Evolutionary conservation across 2,888 invertebrate species (phyloP).

Genomic region (Andrena bicolor): DNA sequence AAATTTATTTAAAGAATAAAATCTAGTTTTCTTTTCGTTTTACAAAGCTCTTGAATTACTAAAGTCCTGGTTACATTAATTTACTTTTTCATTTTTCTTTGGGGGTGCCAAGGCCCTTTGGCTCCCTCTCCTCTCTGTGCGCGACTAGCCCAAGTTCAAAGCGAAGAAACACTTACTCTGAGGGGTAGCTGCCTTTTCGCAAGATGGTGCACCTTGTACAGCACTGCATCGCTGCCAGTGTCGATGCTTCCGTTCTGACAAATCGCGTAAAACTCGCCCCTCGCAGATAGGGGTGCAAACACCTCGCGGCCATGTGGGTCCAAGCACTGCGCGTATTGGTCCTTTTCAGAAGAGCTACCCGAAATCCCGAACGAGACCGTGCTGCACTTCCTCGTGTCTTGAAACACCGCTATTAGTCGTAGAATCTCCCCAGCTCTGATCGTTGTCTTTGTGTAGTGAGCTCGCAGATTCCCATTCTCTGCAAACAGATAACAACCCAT

Average conservation of each 20-base stretch:
- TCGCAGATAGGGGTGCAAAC: slow-evolving; percentile 86
- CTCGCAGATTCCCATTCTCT: slow-evolving; percentile 83
- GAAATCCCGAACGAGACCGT: slow-evolving; percentile 83
- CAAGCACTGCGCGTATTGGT: slow-evolving; percentile 86
- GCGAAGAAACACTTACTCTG: slow-evolving; percentile 73
- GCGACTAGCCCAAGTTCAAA: too few relatives aligned
- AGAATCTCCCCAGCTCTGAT: slow-evolving; percentile 86
- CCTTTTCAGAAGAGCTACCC: slow-evolving; percentile 80
- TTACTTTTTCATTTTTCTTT: too few relatives aligned
- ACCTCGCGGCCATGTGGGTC: slow-evolving; percentile 84
- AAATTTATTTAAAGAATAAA: too few relatives aligned
- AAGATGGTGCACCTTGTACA: slow-evolving; percentile 86
- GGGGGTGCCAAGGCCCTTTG: too few relatives aligned
- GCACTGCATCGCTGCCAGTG: slow-evolving; percentile 83
- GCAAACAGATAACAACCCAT: slow-evolving; percentile 26
- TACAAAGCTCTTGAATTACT: too few relatives aligned
- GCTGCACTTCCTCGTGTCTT: slow-evolving; percentile 84
- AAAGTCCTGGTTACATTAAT: too few relatives aligned
- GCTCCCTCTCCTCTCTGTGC: too few relatives aligned
- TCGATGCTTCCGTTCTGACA: slow-evolving; percentile 84
- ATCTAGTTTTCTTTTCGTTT: too few relatives aligned
- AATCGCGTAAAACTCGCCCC: slow-evolving; percentile 86
- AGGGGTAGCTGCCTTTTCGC: slow-evolving; percentile 85
- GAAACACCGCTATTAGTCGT: slow-evolving; percentile 86
- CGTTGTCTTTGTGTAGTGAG: slow-evolving; percentile 85